Conservation (phyloP, 35 echinoderm and acorn worm species). For the Heliocidaris erythrogramma region DNA sequence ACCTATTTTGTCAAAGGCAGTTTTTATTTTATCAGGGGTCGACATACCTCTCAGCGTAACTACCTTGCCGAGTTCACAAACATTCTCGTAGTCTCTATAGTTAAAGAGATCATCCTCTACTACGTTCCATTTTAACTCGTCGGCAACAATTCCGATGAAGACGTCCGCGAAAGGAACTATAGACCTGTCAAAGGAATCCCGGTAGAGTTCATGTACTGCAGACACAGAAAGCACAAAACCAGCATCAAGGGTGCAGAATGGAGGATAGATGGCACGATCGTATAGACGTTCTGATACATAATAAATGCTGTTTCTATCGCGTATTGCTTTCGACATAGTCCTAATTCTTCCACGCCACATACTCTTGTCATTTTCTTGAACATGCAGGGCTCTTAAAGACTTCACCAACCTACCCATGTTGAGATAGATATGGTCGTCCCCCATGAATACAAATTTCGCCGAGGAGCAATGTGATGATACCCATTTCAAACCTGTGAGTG, state of each 20-base stretch:
- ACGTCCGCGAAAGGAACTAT: slow-evolving; percentile 81
- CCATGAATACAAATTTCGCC: slow-evolving; percentile 73
- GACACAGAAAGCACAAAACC: slow-evolving; percentile 70
- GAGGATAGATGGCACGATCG: slow-evolving; percentile 49
- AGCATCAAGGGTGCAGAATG: slow-evolving; percentile 88
- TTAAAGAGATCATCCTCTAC: slow-evolving; percentile 64
- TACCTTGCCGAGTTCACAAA: slow-evolving; percentile 68
- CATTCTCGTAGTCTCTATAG: slow-evolving; percentile 63
- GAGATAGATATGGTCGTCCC: slow-evolving; percentile 80
- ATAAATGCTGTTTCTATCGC: slow-evolving; percentile 67
- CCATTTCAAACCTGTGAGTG: slow-evolving; percentile 71
- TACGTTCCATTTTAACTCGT: slow-evolving; percentile 58
- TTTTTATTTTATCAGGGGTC: slow-evolving; percentile 41
- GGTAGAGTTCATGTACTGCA: slow-evolving; percentile 51
- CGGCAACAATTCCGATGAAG: slow-evolving; percentile 65
- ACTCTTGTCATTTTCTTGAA: slow-evolving; percentile 47
- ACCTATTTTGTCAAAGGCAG: slow-evolving; percentile 59
- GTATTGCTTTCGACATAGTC: slow-evolving; percentile 50
- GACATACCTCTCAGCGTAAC: slow-evolving; percentile 74
- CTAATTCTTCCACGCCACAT: slow-evolving; percentile 73
- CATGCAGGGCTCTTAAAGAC: slow-evolving; percentile 57
- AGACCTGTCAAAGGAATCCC: slow-evolving; percentile 53
- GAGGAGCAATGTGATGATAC: slow-evolving; percentile 43
- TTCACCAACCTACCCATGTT: slow-evolving; percentile 70
- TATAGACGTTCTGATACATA: slow-evolving; percentile 62